These are phyloP conservation scores for Pyrgus malvae DNA, from an alignment of 2,888 invertebrate species.

Conservation along the genomic window DNA sequence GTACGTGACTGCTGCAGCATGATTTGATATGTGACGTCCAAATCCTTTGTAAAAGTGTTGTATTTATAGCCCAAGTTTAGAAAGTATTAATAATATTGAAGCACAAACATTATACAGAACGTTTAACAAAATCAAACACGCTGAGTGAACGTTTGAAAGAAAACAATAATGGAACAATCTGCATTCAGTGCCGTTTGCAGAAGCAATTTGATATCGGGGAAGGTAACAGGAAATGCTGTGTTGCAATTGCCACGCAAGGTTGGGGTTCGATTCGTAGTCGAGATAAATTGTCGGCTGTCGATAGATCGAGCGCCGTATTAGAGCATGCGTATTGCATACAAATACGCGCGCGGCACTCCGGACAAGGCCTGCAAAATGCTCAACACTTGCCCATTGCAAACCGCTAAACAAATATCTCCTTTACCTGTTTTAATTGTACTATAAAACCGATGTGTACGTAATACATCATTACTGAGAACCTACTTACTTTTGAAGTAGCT, in stretches of 20 bases:
- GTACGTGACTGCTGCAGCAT: background rate
- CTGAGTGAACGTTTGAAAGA: slow-evolving; percentile 16
- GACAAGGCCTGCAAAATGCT: slow-evolving; percentile 11
- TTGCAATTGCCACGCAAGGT: slow-evolving; percentile 57
- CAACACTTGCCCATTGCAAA: slow-evolving; percentile 9
- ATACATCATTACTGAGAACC: too few relatives aligned
- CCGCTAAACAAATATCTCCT: background rate
- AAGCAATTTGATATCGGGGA: slow-evolving; percentile 72
- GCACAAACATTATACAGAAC: slow-evolving; percentile 2
- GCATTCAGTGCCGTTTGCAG: slow-evolving; percentile 68
- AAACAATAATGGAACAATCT: slow-evolving; percentile 71
- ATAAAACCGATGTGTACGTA: too few relatives aligned
- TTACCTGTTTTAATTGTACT: too few relatives aligned
- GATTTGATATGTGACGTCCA: background rate
- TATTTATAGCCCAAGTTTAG: background rate
- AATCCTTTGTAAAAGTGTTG: background rate
- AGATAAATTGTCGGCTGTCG: slow-evolving; percentile 70
- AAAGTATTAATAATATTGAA: background rate
- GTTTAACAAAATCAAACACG: background rate
- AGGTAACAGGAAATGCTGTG: slow-evolving; percentile 65
- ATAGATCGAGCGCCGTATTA: slow-evolving; percentile 70
- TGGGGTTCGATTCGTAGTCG: slow-evolving; percentile 60
- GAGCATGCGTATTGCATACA: slow-evolving; percentile 72
- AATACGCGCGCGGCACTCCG: slow-evolving; percentile 52
- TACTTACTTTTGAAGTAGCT: too few relatives aligned